phyloP scores from a whole-genome alignment of 2,797 vertebrate genomes.

The Chrysocyon brachyurus region DNA sequence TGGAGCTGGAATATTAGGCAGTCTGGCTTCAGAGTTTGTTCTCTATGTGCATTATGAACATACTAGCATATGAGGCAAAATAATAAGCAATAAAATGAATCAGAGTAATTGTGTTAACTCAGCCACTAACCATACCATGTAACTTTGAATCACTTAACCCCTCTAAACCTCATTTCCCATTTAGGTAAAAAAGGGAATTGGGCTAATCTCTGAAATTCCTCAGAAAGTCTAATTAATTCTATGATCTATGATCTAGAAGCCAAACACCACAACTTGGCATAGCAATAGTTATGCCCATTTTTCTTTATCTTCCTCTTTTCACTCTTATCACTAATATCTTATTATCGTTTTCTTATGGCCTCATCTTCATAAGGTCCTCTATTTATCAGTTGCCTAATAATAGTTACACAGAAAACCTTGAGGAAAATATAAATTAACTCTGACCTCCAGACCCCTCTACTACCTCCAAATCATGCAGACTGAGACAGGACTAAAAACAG shows the following conservation, averaged over 20 bases:
- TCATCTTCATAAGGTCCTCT: constrained; percentile 27
- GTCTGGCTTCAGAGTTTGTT: neutral
- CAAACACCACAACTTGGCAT: neutral
- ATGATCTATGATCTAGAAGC: neutral
- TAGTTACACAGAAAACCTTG: constrained; percentile 29
- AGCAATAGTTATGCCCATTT: neutral
- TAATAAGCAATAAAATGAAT: constrained; percentile 58
- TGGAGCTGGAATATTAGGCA: neutral
- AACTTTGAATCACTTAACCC: constrained; percentile 40
- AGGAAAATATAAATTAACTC: constrained; percentile 53
- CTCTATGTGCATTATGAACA: neutral
- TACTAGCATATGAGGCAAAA: neutral
- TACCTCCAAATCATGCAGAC: neutral
- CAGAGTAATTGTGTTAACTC: constrained; percentile 7
- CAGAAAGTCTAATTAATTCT: neutral
- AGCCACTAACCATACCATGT: constrained; percentile 13
- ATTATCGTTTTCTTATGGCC: neutral
- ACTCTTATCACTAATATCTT: neutral
- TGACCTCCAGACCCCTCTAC: neutral
- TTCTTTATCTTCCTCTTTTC: constrained; percentile 12
- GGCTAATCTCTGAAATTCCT: constrained; percentile 4
- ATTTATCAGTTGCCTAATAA: constrained; percentile 38
- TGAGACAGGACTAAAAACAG: constrained; percentile 42
- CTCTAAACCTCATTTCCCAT: constrained; percentile 27
- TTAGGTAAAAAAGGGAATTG: neutral